Conservation (phyloP, 2,113 vertebrate species). For the Sapayoa aenigma region DNA sequence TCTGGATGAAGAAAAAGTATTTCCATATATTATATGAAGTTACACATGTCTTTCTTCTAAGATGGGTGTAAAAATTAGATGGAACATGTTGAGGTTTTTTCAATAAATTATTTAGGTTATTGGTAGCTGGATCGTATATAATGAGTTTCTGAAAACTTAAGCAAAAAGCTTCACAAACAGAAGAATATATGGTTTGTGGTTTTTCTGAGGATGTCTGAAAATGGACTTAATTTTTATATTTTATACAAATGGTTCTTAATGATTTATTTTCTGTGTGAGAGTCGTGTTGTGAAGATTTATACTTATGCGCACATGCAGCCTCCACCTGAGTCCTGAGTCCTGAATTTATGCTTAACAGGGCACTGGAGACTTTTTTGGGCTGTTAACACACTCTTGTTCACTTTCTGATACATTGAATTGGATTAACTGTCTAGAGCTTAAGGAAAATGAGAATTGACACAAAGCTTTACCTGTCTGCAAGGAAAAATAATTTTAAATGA, state of each 20-base stretch:
- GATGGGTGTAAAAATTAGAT: background rate
- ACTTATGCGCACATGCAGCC: background rate
- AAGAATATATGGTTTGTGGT: background rate
- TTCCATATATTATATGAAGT: background rate
- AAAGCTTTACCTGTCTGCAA: slow-evolving; percentile 33
- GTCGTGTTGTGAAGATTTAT: background rate
- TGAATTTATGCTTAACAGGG: background rate
- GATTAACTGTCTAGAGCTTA: background rate
- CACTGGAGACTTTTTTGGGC: background rate
- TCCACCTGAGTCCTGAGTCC: background rate
- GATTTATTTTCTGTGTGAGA: background rate
- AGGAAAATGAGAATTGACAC: slow-evolving; percentile 21
- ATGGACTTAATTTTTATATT: background rate
- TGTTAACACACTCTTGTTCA: background rate
- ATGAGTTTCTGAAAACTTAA: background rate
- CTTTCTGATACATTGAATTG: background rate
- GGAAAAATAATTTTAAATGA: slow-evolving; percentile 29
- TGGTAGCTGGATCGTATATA: background rate
- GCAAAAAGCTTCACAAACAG: background rate
- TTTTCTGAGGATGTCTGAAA: background rate
- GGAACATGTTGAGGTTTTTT: background rate
- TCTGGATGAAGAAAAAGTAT: background rate
- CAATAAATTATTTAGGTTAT: background rate
- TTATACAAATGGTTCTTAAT: background rate
- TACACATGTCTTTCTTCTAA: accelerated